Conservation (phyloP, 2,113 vertebrate genomes). For the Lepisosteus osseus region DNA sequence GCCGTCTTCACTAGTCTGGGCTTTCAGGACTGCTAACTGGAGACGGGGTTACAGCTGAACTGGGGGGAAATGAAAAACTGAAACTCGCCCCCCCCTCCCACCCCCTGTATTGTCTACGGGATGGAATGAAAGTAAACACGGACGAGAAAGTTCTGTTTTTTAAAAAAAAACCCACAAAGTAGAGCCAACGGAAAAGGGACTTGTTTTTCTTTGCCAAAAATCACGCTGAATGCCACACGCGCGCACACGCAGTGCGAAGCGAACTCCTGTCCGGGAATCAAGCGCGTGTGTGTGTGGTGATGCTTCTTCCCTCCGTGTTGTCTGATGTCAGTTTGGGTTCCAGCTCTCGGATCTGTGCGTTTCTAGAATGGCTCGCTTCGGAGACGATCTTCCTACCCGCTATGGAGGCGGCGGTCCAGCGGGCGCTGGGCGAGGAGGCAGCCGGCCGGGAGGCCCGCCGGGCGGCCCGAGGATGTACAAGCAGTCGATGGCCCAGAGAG, state of each 20-base stretch:
- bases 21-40: too few relatives aligned
- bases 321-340: constrained; percentile 71
- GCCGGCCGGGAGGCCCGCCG: constrained; percentile 77
- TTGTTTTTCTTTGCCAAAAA: background rate
- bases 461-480: constrained; percentile 83
- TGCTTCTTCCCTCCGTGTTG: constrained; percentile 69
- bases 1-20: too few relatives aligned
- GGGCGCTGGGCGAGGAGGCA: constrained; percentile 69
- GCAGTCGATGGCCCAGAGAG: constrained; percentile 92
- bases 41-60: background rate
- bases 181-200: constrained; percentile 10
- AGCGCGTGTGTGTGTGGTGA: constrained; percentile 64
- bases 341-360: constrained; percentile 60
- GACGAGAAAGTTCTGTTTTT: too few relatives aligned
- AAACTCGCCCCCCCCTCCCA: constrained; percentile 24
- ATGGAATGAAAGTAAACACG: too few relatives aligned
- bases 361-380: constrained; percentile 87
- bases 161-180: background rate
- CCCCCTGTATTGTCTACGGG: too few relatives aligned
- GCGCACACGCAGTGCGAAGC: constrained; percentile 24
- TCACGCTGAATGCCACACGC: constrained; percentile 33
- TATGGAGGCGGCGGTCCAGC: constrained; percentile 71
- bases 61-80: constrained; percentile 30
- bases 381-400: constrained; percentile 83
- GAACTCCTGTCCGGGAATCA: constrained; percentile 42